Evolutionary conservation across 2,113 vertebrate species (phyloP), one percentile per base, ranked within the genome.

Genomic region (Aptenodytes patagonicus): DNA sequence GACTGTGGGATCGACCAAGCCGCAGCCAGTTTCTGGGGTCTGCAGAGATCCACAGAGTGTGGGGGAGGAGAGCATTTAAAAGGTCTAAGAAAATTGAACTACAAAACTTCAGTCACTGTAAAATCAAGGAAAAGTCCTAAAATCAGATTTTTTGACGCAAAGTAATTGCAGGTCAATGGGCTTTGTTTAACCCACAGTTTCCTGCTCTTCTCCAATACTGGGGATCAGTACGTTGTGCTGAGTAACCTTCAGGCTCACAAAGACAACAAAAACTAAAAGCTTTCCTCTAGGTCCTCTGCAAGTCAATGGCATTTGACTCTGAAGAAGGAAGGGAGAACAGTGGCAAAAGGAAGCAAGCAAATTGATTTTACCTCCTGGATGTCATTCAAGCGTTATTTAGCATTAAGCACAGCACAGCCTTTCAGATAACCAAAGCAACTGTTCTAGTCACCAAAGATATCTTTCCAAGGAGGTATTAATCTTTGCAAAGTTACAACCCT

Each of bases 1-100:
- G 52, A 21, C 28, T 17, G 2, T 44, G 44, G 24, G 20, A 61
- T n/a, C 0, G 0, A n/a, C 29, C 13, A 40, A 52, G 31, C 17
- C 7, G 21, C 40, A 76, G 15, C 5, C 28, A 8, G 13, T 4
- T 82, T 46, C 79, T 49, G 47, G 15, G 38, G 1, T 29, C 55
- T 81, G 40, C n/a, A 38, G 16, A 60, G 32, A 51, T 24, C 36
- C 22, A 22, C 14, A 26, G 20, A n/a, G 7, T 12, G 8, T 25
- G 2, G 6, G 6, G 10, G 2, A 58, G 17, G 3, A 73, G 1
- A 54, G 2, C 10, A 8, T 76, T 71, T 79, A 17, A 46, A 88
- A 54, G 8, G n/a, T 44, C 9, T 17, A 15, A 62, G 18, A 49
- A 6, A 52, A 58, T 2, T 25, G 29, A 81, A 66, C 11, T n/a